These are phyloP conservation scores for Lordiphosa collinella DNA, from an alignment of 1,140 invertebrate genomes.

Conservation along the genomic window DNA sequence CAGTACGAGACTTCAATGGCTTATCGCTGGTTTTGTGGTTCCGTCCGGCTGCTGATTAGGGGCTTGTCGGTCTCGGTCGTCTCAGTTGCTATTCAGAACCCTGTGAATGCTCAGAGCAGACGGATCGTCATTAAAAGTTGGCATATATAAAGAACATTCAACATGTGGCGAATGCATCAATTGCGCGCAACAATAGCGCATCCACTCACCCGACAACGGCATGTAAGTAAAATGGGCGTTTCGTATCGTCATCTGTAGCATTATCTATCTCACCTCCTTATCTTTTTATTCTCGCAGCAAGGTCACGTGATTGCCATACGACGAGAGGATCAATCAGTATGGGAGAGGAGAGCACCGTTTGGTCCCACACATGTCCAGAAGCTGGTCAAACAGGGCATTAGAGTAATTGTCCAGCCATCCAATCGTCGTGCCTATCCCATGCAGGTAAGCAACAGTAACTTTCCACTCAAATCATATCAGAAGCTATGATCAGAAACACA, in stretches of 20 bases:
- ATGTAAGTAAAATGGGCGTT: slow-evolving; percentile 53
- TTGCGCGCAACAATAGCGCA: slow-evolving; percentile 52
- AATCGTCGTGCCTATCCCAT: slow-evolving; percentile 98
- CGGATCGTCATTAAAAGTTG: slow-evolving; percentile 32
- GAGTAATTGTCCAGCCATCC: slow-evolving; percentile 98
- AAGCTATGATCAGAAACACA: slow-evolving; percentile 23
- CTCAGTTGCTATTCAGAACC: slow-evolving; percentile 45
- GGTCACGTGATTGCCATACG: slow-evolving; percentile 89
- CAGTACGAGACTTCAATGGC: neutral
- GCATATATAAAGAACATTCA: slow-evolving; percentile 21
- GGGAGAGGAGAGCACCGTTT: slow-evolving; percentile 98
- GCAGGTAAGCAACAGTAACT: slow-evolving; percentile 82
- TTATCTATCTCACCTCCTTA: neutral
- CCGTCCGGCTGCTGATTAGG: slow-evolving; percentile 52
- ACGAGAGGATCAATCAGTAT: slow-evolving; percentile 97
- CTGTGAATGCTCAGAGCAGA: slow-evolving; percentile 52
- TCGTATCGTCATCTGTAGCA: neutral
- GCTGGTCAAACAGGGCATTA: slow-evolving; percentile 91
- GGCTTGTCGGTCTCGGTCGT: slow-evolving; percentile 28
- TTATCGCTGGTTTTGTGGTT: slow-evolving; percentile 17
- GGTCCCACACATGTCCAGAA: slow-evolving; percentile 94
- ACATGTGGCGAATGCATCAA: slow-evolving; percentile 48
- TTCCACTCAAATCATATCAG: slow-evolving; percentile 34
- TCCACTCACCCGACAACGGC: slow-evolving; percentile 51
- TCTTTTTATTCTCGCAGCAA: slow-evolving; percentile 48